Evolutionary conservation across 2,888 invertebrate genomes (phyloP).

Genomic region (Mesopsocus fuscifrons): DNA sequence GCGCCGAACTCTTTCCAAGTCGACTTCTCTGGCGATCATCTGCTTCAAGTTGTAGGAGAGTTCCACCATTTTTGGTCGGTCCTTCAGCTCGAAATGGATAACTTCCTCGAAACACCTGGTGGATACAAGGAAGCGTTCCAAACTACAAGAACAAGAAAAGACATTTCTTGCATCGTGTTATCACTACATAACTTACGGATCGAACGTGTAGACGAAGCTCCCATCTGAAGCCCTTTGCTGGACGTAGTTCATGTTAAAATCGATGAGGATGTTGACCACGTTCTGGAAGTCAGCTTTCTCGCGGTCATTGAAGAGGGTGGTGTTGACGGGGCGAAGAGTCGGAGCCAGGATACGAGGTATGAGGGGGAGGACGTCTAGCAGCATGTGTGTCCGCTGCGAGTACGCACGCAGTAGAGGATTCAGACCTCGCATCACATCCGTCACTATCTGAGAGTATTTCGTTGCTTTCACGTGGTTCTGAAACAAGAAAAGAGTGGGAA

Average conservation of each 20-base stretch:
- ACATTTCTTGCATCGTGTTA: background rate
- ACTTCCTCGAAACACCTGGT: slow-evolving; percentile 52
- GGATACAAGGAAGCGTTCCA: too few species aligned
- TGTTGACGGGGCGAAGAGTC: slow-evolving; percentile 44
- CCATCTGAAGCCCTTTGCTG: slow-evolving; percentile 66
- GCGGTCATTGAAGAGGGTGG: slow-evolving; percentile 45
- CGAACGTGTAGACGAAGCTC: slow-evolving; percentile 46
- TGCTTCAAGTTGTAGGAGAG: slow-evolving; percentile 55
- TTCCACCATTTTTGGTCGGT: slow-evolving; percentile 20
- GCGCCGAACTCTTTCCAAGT: slow-evolving; percentile 52
- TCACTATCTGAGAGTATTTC: slow-evolving; percentile 32
- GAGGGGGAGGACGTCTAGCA: slow-evolving; percentile 50
- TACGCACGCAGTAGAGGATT: slow-evolving; percentile 31
- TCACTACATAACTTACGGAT: slow-evolving; percentile 44
- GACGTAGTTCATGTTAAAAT: slow-evolving; percentile 67
- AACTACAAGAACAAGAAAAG: slow-evolving; percentile 19
- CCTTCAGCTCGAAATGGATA: slow-evolving; percentile 26
- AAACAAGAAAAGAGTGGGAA: slow-evolving; percentile 19
- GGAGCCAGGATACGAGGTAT: slow-evolving; percentile 55
- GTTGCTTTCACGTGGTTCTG: slow-evolving; percentile 35
- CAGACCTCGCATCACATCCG: slow-evolving; percentile 42
- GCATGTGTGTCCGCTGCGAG: slow-evolving; percentile 26
- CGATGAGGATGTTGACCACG: slow-evolving; percentile 68
- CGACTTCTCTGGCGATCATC: slow-evolving; percentile 63
- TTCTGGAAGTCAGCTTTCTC: slow-evolving; percentile 49